Conservation (phyloP, 2,113 vertebrate species). For the Chaenocephalus aceratus region DNA sequence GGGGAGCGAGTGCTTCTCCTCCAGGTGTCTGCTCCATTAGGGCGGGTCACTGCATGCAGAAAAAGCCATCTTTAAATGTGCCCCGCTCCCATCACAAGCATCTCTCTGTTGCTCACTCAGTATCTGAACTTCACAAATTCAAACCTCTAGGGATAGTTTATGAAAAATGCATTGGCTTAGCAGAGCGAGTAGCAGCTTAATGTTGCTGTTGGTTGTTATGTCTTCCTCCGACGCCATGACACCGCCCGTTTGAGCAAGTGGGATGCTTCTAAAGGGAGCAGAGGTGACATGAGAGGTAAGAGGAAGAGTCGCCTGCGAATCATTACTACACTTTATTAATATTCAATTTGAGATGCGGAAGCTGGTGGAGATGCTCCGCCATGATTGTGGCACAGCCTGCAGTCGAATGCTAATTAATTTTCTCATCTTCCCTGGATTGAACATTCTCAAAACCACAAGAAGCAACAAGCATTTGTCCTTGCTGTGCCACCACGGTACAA, state of each 20-base stretch:
- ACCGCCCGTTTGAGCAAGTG: conserved; percentile 58
- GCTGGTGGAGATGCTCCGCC: conserved; percentile 52
- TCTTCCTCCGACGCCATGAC: neutral
- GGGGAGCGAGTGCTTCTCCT: conserved; percentile 77
- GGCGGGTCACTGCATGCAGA: conserved; percentile 56
- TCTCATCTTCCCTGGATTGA: conserved; percentile 56
- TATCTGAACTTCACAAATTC: conserved; percentile 34
- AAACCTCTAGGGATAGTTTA: conserved; percentile 88
- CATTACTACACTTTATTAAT: conserved; percentile 68
- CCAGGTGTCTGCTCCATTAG: conserved; percentile 76
- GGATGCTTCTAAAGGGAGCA: conserved; percentile 18
- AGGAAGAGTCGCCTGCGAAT: no score
- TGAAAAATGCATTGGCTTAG: conserved; percentile 90
- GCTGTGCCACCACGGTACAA: conserved; percentile 19
- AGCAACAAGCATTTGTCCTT: conserved; percentile 27
- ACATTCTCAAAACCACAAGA: conserved; percentile 42
- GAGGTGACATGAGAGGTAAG: conserved; percentile 31
- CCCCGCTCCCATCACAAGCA: conserved; percentile 23
- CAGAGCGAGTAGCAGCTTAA: conserved; percentile 84
- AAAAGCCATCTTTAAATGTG: conserved; percentile 55
- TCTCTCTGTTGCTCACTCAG: conserved; percentile 45
- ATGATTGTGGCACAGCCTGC: conserved; percentile 64
- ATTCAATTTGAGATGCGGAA: conserved; percentile 64
- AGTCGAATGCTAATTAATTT: conserved; percentile 74
- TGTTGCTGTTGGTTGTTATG: conserved; percentile 62